Evolutionary conservation across 1,140 invertebrate genomes (phyloP).

Genomic region (Heliconius congener): DNA sequence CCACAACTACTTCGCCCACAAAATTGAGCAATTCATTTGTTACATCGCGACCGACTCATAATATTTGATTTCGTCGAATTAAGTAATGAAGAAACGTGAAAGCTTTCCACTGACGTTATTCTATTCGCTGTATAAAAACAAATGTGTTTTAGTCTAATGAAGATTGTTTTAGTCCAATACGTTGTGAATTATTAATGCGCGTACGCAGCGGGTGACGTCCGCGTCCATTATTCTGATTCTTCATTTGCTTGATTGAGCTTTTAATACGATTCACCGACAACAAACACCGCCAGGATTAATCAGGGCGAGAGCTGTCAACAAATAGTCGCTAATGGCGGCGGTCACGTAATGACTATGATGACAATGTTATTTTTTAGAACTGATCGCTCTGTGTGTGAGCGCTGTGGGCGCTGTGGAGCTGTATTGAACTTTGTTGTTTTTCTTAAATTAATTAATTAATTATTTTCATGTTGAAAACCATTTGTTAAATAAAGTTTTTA

Average conservation of each 20-base stretch:
- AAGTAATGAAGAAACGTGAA: slow-evolving; percentile 46
- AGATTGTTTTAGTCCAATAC: slow-evolving; percentile 74
- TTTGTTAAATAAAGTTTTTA: not conserved
- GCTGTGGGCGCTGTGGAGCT: not conserved
- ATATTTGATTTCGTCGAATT: slow-evolving; percentile 51
- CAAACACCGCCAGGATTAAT: slow-evolving; percentile 72
- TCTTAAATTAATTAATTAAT: not conserved
- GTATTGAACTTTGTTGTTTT: not conserved
- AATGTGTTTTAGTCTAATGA: slow-evolving; percentile 77
- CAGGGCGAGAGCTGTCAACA: slow-evolving; percentile 74
- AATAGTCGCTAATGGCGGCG: slow-evolving; percentile 68
- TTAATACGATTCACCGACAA: slow-evolving; percentile 77
- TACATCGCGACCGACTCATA: slow-evolving; percentile 45
- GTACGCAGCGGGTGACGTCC: slow-evolving; percentile 70
- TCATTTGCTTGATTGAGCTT: slow-evolving; percentile 81
- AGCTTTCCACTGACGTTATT: slow-evolving; percentile 35
- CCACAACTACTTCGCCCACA: slow-evolving; percentile 53
- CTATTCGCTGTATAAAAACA: slow-evolving; percentile 56
- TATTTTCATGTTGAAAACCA: not conserved
- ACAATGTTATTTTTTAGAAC: slow-evolving; percentile 40
- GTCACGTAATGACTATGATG: slow-evolving; percentile 62
- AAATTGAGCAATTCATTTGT: slow-evolving; percentile 69
- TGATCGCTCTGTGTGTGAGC: slow-evolving; percentile 25
- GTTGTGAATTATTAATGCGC: slow-evolving; percentile 79
- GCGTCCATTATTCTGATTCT: slow-evolving; percentile 79